These are phyloP conservation scores for Cecidostiba fungosa DNA, from an alignment of 2,888 invertebrate species.

Conservation along the genomic window DNA sequence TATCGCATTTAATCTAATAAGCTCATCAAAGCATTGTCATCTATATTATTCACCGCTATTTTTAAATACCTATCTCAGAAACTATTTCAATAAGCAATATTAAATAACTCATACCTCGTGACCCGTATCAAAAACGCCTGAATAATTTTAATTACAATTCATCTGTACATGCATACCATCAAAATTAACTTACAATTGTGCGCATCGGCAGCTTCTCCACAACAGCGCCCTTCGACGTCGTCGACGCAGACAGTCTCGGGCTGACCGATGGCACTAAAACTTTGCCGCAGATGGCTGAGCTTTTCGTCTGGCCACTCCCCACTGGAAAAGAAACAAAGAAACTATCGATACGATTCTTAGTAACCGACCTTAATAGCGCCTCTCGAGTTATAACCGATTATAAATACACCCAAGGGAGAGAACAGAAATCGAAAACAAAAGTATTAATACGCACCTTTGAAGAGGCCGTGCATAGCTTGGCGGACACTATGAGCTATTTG, in stretches of 20 bases:
- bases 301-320: constrained; percentile 74
- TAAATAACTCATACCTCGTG: too few species aligned
- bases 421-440: neutral
- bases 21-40: too few species aligned
- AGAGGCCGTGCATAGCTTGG: constrained; percentile 66
- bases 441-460: constrained; percentile 68
- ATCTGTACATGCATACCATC: neutral
- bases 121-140: too few species aligned
- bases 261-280: constrained; percentile 26
- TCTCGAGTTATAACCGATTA: neutral
- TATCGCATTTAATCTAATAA: too few species aligned
- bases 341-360: neutral
- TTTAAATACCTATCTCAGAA: too few species aligned
- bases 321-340: constrained; percentile 69
- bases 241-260: constrained; percentile 42
- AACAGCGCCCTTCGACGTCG: constrained; percentile 13
- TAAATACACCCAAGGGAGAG: neutral
- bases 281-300: constrained; percentile 68
- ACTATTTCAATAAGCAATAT: too few species aligned
- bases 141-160: too few species aligned
- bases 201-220: constrained; percentile 64
- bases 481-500: constrained; percentile 68
- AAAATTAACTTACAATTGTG: constrained; percentile 64
- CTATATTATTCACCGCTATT: too few species aligned
- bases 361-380: neutral